Base-by-base conservation (phyloP, 2,797 vertebrate genomes). In the Hydrolagus colliei region DNA sequence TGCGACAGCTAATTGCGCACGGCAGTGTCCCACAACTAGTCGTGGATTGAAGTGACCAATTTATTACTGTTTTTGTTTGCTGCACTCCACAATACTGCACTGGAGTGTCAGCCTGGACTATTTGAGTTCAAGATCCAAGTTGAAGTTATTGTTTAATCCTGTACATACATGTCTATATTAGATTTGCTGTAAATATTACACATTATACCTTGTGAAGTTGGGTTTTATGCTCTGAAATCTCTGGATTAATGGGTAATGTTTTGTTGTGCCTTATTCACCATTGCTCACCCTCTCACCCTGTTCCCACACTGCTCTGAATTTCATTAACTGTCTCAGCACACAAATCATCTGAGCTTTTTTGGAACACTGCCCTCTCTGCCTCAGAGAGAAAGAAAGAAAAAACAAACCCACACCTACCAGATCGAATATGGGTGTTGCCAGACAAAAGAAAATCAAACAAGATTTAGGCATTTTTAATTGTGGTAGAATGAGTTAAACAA, bases 271-370 rank as follows among this genome's bases (percentile, higher is more conserved):
- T 52, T 27, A 52, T 27, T 67, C 79, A 84, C 20, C 65, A 68
- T 84, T 84, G 68, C 65, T 84, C 79, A 84, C 32, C 65, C 79
- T 84, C 79, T 68, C 18, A 84, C 79, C 20, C 32, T 68, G 79
- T 84, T 84, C 79, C 79, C 79, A 84, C 79, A 84, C 79, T 84
- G 67, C 20, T 13, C 79, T 41, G 41, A 84, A 84, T 7, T 71
- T 71, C 35, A n/a, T 84, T 80, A 41, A 84, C 5, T 10, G 32
- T 84, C 71, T 16, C n/a, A 20, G 16, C 14, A 18, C 65, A 71
- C 68, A 41, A 84, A 84, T 84, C 79, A 71, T 71, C 41, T 9
- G 1, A 27, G 9, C 62, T 61, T 77, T 80, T 71, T 84, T 84
- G 65, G 79, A 71, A 41, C 18, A 2, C 18, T 5, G 79, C 65